phyloP scores from a whole-genome alignment of 2,888 invertebrate genomes.

The Matsumyia berberina region DNA sequence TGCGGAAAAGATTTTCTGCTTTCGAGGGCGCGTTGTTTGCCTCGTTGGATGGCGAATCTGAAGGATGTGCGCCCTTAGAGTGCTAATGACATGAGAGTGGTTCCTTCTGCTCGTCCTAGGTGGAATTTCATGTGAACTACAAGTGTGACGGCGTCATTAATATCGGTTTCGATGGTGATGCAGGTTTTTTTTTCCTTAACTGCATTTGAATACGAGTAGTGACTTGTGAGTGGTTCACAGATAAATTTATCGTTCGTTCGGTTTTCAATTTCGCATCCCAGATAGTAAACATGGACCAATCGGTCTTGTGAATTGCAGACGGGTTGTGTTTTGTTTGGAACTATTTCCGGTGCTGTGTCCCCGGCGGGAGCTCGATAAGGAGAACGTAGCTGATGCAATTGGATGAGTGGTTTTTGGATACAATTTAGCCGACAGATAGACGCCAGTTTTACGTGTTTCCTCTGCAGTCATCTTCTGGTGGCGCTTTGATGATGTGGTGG shows the following conservation, averaged over 20 bases:
- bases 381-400: constrained; percentile 63
- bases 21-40: constrained; percentile 36
- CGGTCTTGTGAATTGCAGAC: constrained; percentile 22
- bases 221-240: not conserved
- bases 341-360: constrained; percentile 35
- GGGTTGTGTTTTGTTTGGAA: constrained; percentile 39
- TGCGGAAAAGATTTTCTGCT: constrained; percentile 61
- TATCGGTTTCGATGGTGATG: not conserved
- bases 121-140: not conserved
- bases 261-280: constrained; percentile 30
- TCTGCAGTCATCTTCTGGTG: constrained; percentile 74
- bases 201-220: not conserved
- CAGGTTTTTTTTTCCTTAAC: not conserved
- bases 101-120: constrained; percentile 10
- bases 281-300: constrained; percentile 41
- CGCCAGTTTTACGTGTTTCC: constrained; percentile 73
- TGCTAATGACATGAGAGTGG: constrained; percentile 32
- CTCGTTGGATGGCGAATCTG: constrained; percentile 22
- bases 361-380: not conserved
- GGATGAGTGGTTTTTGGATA: constrained; percentile 69
- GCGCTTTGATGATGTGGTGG: constrained; percentile 34
- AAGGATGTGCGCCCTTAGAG: constrained; percentile 45
- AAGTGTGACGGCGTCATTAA: constrained; percentile 3
- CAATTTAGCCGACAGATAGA: constrained; percentile 72
- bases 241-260: constrained; percentile 15